Evolutionary conservation across 2,797 vertebrate species (phyloP), one percentile per base, ranked within the genome.

Genomic region (Loris lydekkerianus): DNA sequence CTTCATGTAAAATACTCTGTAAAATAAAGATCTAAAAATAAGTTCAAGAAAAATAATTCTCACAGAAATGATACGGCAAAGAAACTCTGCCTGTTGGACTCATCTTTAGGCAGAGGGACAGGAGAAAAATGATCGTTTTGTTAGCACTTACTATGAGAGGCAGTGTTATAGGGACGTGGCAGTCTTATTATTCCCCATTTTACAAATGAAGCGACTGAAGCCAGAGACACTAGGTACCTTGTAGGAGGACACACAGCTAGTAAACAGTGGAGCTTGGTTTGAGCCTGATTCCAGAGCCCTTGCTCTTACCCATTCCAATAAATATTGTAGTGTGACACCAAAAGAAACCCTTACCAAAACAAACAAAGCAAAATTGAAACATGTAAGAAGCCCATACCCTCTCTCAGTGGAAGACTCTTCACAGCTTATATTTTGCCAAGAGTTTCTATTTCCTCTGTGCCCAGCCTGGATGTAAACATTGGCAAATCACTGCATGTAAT

Each of bases 341-440:
- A 27, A 75, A 49, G 46, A 34, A 87, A 27, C 13, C n/a, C 29
- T 34, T 43, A 31, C 27, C 34, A 29, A 21, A 31, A 75, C 58
- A 40, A 60, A 8, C 29, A 78, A 34, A 43, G 61, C 34, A 29
- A 63, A 34, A 10, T 43, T 53, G 49, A 53, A 53, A 53, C 49
- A 53, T 53, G 13, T 25, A 73, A 5, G 21, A 23, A 73, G 23
- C 37, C 49, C 69, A 69, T 63, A 75, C 60, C 60, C 67, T 86
- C 23, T 69, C 89, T 70, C 73, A 89, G 63, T 94, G 83, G 89
- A 96, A 84, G 78, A 73, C 80, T 90, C 56, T 73, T 95, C 46
- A 53, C 27, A 70, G 65, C 53, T 81, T 84, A 6, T 53, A 49
- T 88, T 73, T 89, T 88, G 49, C 37, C 60, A 69, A n/a, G 29